A percentile compares a stretch with the other conserved stretches of the same genome.
phyloP scores from a whole-genome alignment of 2,113 vertebrate genomes.

The Aplodontia rufa region DNA sequence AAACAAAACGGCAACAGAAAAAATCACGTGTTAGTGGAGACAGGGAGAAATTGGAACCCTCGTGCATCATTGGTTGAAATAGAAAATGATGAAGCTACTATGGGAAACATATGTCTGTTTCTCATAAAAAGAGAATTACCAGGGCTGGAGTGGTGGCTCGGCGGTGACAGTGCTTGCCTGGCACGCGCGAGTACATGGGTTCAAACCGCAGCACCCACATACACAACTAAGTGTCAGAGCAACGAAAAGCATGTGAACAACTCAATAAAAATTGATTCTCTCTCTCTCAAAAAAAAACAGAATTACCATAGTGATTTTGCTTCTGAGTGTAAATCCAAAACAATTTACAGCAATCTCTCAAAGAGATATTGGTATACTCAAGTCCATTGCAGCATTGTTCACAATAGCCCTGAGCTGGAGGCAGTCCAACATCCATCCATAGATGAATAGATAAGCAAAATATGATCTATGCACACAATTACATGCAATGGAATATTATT shows the following conservation, averaged over 20 bases:
- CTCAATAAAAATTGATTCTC: no score
- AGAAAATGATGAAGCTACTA: neutral
- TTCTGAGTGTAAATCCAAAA: neutral
- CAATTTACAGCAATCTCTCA: neutral
- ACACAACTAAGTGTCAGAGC: no score
- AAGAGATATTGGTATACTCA: neutral
- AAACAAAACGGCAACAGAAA: neutral
- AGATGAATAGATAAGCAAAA: neutral
- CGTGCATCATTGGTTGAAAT: neutral
- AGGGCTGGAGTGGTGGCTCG: no score
- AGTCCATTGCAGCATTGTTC: neutral
- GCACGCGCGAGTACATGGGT: no score
- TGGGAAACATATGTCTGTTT: neutral
- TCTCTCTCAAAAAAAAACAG: conserved; percentile 28
- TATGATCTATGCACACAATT: neutral
- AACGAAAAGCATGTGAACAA: no score
- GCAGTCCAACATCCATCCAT: neutral
- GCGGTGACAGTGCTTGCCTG: no score
- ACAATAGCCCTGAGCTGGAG: neutral
- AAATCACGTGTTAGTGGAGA: neutral
- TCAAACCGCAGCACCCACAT: no score
- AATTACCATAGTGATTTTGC: neutral
- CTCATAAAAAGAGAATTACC: conserved; percentile 15
- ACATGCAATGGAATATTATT: neutral
- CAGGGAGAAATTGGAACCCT: neutral